Base-by-base conservation (phyloP, 64 coral and sea anemone species). In the Pachyseris speciosa region DNA sequence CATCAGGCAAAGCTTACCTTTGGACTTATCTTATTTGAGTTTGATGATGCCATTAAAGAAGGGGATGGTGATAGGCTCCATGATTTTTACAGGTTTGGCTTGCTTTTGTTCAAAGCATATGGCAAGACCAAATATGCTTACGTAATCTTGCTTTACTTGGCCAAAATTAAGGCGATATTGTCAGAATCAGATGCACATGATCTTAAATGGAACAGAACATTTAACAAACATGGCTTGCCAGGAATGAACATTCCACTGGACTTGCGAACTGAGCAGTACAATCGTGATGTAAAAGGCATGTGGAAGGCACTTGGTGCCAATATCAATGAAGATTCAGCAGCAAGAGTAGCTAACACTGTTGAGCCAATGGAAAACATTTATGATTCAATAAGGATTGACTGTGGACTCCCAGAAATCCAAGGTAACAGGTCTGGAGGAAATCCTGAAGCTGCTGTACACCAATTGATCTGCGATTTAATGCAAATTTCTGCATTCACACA, bases 211-310 rank as follows among this genome's bases (percentile, higher is more conserved):
- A 92, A 92, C 17, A 27, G 66, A 42, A 65, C 75, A n/a, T 92
- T 73, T 63, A 92, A 76, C 32, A 92, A 85, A 26, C 51, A 85
- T 77, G 90, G 90, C 0, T 22, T 1, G 22, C 59, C 39, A 27
- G 66, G 66, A 33, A 58, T 10, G 17, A 92, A 92, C 69, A 92
- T 92, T 66, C 51, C 90, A 28, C 51, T 92, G 0, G 90, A 92
- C 34, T 43, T 92, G 19, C 73, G 51, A 37, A 92, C 47, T n/a
- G 80, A 85, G 30, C 89, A 91, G 7, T 19, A 60, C 26, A 91
- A 91, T 38, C 36, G 58, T 24, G 36, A 57, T 16, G 57, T 84
- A 3, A 91, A 91, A 32, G 49, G 51, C 11, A 67, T 91, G 59
- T 91, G 89, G 78, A 83, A 33, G 67, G 43, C 50, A 41, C 79